Base-by-base conservation (phyloP, 2,113 vertebrate genomes). In the Periophthalmodon schlosseri region DNA sequence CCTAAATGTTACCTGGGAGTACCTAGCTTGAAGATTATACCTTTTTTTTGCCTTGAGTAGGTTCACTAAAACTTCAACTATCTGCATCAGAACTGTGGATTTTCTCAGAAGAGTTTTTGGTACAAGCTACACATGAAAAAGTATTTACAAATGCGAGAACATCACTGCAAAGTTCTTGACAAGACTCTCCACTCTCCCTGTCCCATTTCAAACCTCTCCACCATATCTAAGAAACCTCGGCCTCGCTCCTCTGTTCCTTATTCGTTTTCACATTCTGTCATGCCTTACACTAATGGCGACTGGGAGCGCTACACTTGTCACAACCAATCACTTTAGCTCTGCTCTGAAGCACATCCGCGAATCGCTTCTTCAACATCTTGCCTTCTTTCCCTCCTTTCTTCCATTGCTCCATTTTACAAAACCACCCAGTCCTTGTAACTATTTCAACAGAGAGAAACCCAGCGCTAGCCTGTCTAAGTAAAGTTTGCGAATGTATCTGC, bases 351-450 rank as follows among this genome's bases (percentile, higher is more conserved):
- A 75, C 77, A 89, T 84, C 86, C 84, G 83, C 88, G 86, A 89
- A 91, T 91, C 77, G 90, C 90, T 91, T 90, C 86, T 90, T 82
- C 88, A 84, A 88, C 78, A 88, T 88, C 84, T 86, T 86, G 80
- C 87, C 87, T 68, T 77, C 68, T 75, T 71, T 78, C 63, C 56
- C 75, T 74, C 61, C 73, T 75, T 16, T 56, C 69, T 69, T 33
- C 44, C 52, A 68, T 52, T 33, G 71, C 70, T 70, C 39, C 39
- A 44, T 44, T 44, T 44, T 44, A 10, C 8, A 44, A 44, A 44
- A 44, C 39, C 39, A 44, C 39, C 39, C 39, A 44, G 39, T 44
- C 39, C 39, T 44, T 44, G 39, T 44, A 44, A 44, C 39, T 44
- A 44, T 44, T 44, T 44, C 39, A 44, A 44, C 8, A 44, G 39